phyloP scores from a whole-genome alignment of 2,113 vertebrate genomes.

The Panthera uncia region DNA sequence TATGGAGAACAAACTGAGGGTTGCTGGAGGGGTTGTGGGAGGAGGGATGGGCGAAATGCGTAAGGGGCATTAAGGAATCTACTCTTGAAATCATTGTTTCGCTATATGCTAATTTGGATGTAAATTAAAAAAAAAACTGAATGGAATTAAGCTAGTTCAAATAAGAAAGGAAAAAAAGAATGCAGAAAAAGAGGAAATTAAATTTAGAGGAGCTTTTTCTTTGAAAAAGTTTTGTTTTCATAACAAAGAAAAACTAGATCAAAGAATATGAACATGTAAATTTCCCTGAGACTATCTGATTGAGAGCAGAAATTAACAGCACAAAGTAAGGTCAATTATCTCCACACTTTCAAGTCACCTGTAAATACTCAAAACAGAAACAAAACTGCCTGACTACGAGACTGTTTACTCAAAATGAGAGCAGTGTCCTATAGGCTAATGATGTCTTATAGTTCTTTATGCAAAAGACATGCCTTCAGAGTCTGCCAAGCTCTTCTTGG shows the following conservation, averaged over 20 bases:
- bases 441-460: neutral
- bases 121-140: neutral
- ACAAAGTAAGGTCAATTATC: neutral
- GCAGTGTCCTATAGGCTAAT: neutral
- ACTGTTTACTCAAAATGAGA: neutral
- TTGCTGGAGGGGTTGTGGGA: no score
- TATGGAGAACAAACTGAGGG: no score
- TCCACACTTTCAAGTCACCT: neutral
- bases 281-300: neutral
- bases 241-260: neutral
- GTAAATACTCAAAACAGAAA: slow-evolving; percentile 43
- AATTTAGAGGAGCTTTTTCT: neutral
- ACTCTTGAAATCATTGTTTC: no score
- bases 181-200: neutral
- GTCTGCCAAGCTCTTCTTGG: neutral
- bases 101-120: no score
- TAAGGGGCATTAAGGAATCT: no score
- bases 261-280: neutral
- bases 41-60: no score
- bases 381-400: neutral
- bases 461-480: slow-evolving; percentile 22
- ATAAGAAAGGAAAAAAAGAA: slow-evolving; percentile 1
- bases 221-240: slow-evolving; percentile 1
- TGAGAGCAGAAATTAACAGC: slow-evolving; percentile 23
- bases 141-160: neutral